Evolutionary conservation across 2,113 vertebrate species (phyloP), one percentile per base, ranked within the genome.

Genomic region (Elanoides forficatus): DNA sequence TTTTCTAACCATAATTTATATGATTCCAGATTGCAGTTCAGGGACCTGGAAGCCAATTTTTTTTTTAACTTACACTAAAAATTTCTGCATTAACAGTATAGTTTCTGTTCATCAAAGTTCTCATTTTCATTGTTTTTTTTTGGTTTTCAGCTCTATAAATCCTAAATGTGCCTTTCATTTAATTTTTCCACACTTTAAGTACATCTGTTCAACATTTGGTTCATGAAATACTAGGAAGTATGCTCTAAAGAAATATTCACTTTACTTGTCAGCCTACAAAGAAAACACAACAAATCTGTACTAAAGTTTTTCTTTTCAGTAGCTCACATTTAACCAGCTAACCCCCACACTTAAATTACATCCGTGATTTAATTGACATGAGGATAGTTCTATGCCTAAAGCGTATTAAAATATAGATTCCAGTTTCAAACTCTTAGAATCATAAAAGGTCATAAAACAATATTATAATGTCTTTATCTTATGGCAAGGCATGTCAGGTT

Each of bases 141-240:
- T 87, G 59, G 91, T 97, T 98, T 98, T 97, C 96, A 95, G 89
- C 93, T 98, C 96, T 83, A 96, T 98, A 98, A 98, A 98, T 97
- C 91, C 92, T 97, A 96, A 97, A 95, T 96, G 93, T 95, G 97
- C 95, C 97, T 98, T 97, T 98, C 96, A 97, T 98, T 98, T 97
- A 93, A 74, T 95, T 97, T 97, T 98, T 98, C 97, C 97, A 96
- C 97, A 95, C 95, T 97, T 95, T 81, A 95, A 93, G 84, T 97
- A 96, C 98, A 98, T 98, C 98, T 98, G 98, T 97, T 98, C 93
- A 97, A 97, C 97, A 97, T 98, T 98, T 98, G 93, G 95, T 79
- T 96, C 79, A 68, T 90, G 93, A 67, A 93, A 96, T 58, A 83
- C 79, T 96, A 93, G 78, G 83, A 97, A 90, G 81, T 83, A 91